Conservation (phyloP, 2,888 invertebrate genomes). For the Thelaira solivaga region DNA sequence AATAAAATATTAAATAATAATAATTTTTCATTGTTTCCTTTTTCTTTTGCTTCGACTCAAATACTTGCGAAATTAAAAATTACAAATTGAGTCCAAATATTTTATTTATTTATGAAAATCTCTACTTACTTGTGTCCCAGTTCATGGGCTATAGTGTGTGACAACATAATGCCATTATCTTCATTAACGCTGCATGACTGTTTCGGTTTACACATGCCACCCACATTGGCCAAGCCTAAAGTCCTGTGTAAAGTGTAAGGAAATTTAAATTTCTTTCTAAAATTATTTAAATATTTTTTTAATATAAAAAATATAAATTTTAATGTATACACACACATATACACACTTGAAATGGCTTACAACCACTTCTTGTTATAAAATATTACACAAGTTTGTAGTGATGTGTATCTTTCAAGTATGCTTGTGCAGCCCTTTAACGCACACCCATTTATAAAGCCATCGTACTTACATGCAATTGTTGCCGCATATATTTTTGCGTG, state of each 20-base stretch:
- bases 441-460: not conserved
- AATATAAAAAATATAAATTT: not conserved
- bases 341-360: too few species aligned
- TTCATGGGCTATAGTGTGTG: constrained; percentile 94
- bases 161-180: constrained; percentile 91
- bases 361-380: too few species aligned
- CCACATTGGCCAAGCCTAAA: constrained; percentile 91
- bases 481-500: constrained; percentile 85
- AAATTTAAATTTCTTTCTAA: not conserved
- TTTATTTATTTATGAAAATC: not conserved
- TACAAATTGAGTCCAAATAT: too few species aligned
- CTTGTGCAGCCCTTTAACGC: too few species aligned
- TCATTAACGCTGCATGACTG: constrained; percentile 93
- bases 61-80: too few species aligned
- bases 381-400: too few species aligned
- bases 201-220: constrained; percentile 91
- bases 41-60: too few species aligned
- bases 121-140: constrained; percentile 91
- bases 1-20: too few species aligned
- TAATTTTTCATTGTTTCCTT: too few species aligned
- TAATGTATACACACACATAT: not conserved
- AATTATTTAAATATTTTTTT: not conserved
- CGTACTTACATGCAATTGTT: constrained; percentile 76
- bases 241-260: constrained; percentile 78
- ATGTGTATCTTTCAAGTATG: too few species aligned